Evolutionary conservation across 2,113 vertebrate species (phyloP), one percentile per base, ranked within the genome.

Genomic region (Ptychochromis oligacanthus): DNA sequence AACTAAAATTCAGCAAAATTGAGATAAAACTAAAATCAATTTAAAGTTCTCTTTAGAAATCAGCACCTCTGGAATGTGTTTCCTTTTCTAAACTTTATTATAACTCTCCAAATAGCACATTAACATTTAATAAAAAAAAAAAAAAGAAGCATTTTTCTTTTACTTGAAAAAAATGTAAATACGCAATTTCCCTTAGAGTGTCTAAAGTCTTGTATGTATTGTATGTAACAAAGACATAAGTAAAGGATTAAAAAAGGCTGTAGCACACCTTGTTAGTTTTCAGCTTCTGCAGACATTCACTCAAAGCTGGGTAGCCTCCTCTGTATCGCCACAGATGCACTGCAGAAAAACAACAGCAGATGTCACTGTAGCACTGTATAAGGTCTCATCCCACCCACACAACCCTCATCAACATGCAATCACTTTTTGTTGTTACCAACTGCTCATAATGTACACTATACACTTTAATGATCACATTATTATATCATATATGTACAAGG

Each of bases 281-380:
- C 38, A 99, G 93, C 90, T 98, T 99, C 88, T 90, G 94, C 93
- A 99, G 97, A 81, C 97, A 98, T 75, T 99, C 97, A 60, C 91
- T 97, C 89, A 99, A 94, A 6, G 98, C 97, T 0, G 97, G 97
- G 92, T 98, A 99, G 18, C 98, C 98, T 0, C 97, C 98, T 1
- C 94, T 96, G 95, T 99, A 99, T 36, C 97, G 93, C 98, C 98
- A 99, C 6, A 99, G 95, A 83, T 99, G 98, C 91, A 99, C 98
- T 99, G 87, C 88, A 84, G 61, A n/a, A 74, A 89, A 43, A 77
- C 6, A 93, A 77, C 95, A 96, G 90, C 85, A 93, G 93, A 88
- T 89, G 94, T 94, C 93, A 92, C 87, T 91, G 76, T 75, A 86
- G 86, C 59, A 82, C 89, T 24, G 59, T 14, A 64, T 40, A 13